phyloP scores from a whole-genome alignment of 2,797 vertebrate species.

The Malurus splendens region DNA sequence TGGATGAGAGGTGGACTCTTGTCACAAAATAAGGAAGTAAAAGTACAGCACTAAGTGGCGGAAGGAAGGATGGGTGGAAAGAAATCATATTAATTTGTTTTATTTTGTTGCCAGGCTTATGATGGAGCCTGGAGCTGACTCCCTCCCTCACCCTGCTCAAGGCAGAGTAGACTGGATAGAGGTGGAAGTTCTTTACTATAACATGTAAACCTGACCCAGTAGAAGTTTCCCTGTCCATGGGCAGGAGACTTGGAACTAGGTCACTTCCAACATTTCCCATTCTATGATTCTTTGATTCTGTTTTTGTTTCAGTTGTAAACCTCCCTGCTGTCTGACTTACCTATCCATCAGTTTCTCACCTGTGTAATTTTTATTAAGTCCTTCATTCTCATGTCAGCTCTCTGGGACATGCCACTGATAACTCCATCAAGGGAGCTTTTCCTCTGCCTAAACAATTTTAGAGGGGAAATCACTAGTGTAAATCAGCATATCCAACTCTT shows the following conservation, averaged over 20 bases:
- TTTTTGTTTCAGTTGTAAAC: background rate
- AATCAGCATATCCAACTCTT: background rate
- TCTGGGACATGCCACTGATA: background rate
- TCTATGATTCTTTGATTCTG: background rate
- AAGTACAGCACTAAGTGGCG: background rate
- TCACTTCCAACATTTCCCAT: background rate
- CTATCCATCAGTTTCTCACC: background rate
- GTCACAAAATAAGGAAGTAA: background rate
- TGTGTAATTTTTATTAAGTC: background rate
- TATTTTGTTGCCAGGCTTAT: background rate
- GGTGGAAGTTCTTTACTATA: background rate
- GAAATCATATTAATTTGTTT: background rate
- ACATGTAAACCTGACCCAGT: background rate
- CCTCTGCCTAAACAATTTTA: background rate
- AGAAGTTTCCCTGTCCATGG: background rate
- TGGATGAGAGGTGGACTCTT: background rate
- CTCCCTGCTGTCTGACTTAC: background rate
- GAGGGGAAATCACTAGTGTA: background rate
- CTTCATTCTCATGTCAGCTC: background rate
- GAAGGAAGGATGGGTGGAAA: background rate
- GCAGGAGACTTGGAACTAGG: background rate
- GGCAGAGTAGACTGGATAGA: background rate
- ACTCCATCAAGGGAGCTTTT: background rate
- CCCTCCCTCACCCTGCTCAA: background rate
- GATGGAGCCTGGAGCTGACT: background rate